Evolutionary conservation across 2,113 vertebrate species (phyloP).

Genomic region (Megatriorchis doriae): DNA sequence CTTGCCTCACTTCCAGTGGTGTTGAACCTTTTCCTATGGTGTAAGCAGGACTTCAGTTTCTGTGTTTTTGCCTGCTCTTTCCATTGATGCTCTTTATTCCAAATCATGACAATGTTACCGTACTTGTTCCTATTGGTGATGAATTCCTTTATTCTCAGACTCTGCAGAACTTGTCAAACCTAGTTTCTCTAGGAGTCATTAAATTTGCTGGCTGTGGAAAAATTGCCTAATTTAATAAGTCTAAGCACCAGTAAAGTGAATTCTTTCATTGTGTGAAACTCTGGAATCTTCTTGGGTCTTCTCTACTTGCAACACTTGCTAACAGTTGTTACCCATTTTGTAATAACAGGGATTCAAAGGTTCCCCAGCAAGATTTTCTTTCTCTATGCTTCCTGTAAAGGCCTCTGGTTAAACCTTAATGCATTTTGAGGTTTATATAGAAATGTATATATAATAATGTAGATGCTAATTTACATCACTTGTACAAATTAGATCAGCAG

Average conservation of each 20-base stretch:
- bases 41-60: not conserved
- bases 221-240: not conserved
- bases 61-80: not conserved
- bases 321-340: not conserved
- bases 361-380: not conserved
- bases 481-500: not conserved
- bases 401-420: not conserved
- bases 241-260: not conserved
- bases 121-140: not conserved
- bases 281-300: not conserved
- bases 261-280: not conserved
- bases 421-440: not conserved
- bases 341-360: not conserved
- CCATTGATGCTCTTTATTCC: not conserved
- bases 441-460: not conserved
- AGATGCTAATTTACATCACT: not conserved
- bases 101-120: not conserved
- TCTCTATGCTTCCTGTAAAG: not conserved
- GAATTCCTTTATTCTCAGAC: not conserved
- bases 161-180: not conserved
- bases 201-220: not conserved
- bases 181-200: not conserved
- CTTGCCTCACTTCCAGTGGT: accelerated
- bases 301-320: not conserved
- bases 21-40: accelerated